phyloP scores from a whole-genome alignment of 1,140 invertebrate species.

The Antheraea pernyi region DNA sequence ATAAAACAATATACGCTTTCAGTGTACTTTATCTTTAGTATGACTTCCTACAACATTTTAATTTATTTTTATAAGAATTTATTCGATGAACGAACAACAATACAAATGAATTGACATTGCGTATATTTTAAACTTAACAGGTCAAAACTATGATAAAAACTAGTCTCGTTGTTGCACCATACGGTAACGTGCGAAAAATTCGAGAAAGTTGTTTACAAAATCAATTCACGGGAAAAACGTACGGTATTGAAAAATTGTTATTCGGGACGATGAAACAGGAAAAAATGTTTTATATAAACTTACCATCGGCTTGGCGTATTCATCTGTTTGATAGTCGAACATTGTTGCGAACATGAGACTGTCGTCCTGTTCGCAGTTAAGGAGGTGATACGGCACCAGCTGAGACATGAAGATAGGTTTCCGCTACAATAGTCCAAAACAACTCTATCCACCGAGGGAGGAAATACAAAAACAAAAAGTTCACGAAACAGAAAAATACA shows the following conservation, averaged over 20 bases:
- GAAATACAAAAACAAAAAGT: slow-evolving; percentile 15
- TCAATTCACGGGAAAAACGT: slow-evolving; percentile 28
- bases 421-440: slow-evolving; percentile 49
- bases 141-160: slow-evolving; percentile 12
- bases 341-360: slow-evolving; percentile 77
- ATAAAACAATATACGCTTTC: too few relatives aligned
- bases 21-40: too few relatives aligned
- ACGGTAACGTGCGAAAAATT: slow-evolving; percentile 19
- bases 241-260: neutral
- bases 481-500: slow-evolving; percentile 28
- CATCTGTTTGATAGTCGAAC: slow-evolving; percentile 77
- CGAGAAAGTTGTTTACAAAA: slow-evolving; percentile 58
- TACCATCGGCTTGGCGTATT: slow-evolving; percentile 69
- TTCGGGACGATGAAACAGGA: neutral
- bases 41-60: too few relatives aligned
- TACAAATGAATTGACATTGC: too few relatives aligned
- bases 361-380: slow-evolving; percentile 73
- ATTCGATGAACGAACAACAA: too few relatives aligned
- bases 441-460: slow-evolving; percentile 32
- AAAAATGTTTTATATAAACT: slow-evolving; percentile 25
- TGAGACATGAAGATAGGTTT: slow-evolving; percentile 74
- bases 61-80: too few relatives aligned
- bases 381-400: slow-evolving; percentile 72
- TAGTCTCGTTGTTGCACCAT: slow-evolving; percentile 20
- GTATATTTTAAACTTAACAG: too few relatives aligned